Evolutionary conservation across 1,140 invertebrate species (phyloP), one percentile per base, ranked within the genome.

Genomic region (Asobara japonica): DNA sequence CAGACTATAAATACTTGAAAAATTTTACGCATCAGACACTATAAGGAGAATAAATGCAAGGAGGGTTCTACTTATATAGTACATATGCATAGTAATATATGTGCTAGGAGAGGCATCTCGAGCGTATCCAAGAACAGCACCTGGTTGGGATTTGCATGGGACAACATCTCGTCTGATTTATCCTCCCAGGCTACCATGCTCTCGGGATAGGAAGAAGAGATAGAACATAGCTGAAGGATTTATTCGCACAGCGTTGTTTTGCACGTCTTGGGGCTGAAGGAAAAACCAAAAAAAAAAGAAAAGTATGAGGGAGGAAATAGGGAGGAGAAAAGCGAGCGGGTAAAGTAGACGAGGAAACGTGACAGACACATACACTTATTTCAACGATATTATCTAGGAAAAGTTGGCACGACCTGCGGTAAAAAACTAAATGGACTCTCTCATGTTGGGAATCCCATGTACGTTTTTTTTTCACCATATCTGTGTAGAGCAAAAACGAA

Each of bases 101-200:
- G 31, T 36, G 11, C 11, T 36, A 5, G 31, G 31, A 36, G 11
- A 36, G 5, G 31, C 31, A 36, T 36, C 31, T 36, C 31, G 31
- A 36, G 31, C 31, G 31, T 36, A 36, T 36, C 31, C 31, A 11
- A 36, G 31, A 6, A 36, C 31, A 48, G 71, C 60, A 72, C 67
- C 71, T 71, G 73, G 41, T 66, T 61, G 36, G 79, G 75, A 82
- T 82, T 83, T 82, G 72, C 80, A 77, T 77, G 76, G 73, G 76
- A 82, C 80, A 79, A 82, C 80, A 82, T 83, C 77, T 78, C 72
- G 75, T 76, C 79, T 79, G 75, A 83, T 80, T 79, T 82, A 83
- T 82, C 66, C 74, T 77, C 56, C 65, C 60, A 30, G 66, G 73
- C 51, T 38, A 65, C 29, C 69, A 30, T 31, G 3, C 29, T 71